Evolutionary conservation across 2,113 vertebrate genomes (phyloP).

Genomic region (Pteruthius melanotis): DNA sequence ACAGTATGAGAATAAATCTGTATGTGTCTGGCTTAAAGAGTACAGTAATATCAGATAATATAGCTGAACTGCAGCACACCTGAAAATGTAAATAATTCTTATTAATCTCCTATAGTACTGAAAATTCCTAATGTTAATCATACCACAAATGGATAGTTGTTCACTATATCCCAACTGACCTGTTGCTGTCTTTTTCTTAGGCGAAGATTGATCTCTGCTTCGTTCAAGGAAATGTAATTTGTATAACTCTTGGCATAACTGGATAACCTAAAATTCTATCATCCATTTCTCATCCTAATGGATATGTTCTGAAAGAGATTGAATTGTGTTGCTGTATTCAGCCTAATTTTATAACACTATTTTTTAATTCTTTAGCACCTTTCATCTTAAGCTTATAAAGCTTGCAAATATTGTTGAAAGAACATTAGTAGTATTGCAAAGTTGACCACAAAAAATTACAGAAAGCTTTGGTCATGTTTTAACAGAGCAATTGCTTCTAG

Average conservation of each 20-base stretch:
- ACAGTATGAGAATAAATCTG: background rate
- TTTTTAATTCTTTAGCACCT: background rate
- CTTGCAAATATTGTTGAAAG: background rate
- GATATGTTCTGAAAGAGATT: background rate
- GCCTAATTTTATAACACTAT: background rate
- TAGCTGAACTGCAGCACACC: background rate
- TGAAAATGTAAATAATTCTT: background rate
- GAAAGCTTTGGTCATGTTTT: background rate
- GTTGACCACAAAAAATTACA: background rate
- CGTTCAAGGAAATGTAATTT: background rate
- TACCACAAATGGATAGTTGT: background rate
- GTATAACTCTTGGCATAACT: background rate
- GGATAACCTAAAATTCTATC: background rate
- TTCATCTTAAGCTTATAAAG: background rate
- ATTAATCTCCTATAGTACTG: background rate
- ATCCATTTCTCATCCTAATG: background rate
- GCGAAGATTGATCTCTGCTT: background rate
- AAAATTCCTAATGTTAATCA: background rate
- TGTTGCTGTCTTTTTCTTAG: background rate
- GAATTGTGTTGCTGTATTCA: background rate
- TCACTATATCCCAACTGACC: background rate
- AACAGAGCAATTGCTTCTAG: background rate
- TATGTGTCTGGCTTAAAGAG: background rate
- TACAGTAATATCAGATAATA: background rate
- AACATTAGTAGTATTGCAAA: background rate